Base-by-base conservation (phyloP, 2,113 vertebrate genomes). In the Phycodurus eques region DNA sequence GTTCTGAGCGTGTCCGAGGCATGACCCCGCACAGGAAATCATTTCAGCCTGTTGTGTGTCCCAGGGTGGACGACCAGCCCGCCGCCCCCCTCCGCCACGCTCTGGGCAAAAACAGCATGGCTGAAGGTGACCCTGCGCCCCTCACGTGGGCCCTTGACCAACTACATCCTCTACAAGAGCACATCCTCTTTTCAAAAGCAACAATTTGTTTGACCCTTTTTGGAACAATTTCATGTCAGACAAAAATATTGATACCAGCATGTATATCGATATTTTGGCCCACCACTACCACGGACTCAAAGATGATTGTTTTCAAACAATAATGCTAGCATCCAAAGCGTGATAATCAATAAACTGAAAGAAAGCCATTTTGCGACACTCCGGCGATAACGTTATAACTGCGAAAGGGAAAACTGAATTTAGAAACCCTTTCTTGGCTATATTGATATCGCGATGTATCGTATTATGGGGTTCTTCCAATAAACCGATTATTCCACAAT, bases 51-150 rank as follows among this genome's bases (percentile, higher is more conserved):
- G 92, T 85, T 79, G 82, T 76, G 79, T 84, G 68, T 89, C 79
- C 84, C 75, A 77, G 74, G 13, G 70, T 61, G 61, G 66, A 68
- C 80, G 75, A 72, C 57, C 42, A 71, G 83, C 27, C 6, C 49
- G 8, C 46, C 46, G 3, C 3, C 49, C 49, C 49, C 47, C 2
- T 4, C 14, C 47, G 13, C 14, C 19, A 53, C 80, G 85, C 68
- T 72, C 81, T 89, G 92, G 93, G 93, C 93, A 93, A 93, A 93
- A 90, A 93, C 90, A 91, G 73, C 81, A 70, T 87, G 93, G 92
- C 93, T 93, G 94, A 95, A 92, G 94, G 93, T 93, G 94, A 94
- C 94, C 88, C 83, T 91, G 92, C 92, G 27, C 56, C 22, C 22
- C 27, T 59, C 56, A 14, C 56, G 22, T 4, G 56, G 22, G 12